These are phyloP conservation scores for Heliconius ethilla DNA, from an alignment of 2,888 invertebrate species.

Conservation along the genomic window DNA sequence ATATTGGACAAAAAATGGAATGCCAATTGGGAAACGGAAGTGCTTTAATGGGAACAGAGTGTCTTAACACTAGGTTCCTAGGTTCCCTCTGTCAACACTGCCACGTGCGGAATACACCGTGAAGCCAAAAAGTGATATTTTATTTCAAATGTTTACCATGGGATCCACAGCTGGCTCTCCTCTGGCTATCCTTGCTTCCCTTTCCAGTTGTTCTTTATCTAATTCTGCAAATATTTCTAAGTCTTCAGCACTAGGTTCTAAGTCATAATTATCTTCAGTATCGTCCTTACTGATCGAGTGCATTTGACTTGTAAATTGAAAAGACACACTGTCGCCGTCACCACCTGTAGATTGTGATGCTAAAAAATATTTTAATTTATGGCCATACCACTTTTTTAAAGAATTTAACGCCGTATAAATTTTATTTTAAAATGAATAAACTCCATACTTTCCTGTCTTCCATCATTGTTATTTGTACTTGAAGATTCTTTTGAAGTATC, in stretches of 20 bases:
- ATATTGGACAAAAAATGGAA: too few species aligned
- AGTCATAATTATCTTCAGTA: constrained; percentile 56
- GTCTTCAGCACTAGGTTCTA: constrained; percentile 70
- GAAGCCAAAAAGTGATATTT: not conserved
- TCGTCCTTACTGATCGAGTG: constrained; percentile 50
- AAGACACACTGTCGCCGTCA: constrained; percentile 60
- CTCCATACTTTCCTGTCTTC: not conserved
- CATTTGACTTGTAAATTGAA: constrained; percentile 61
- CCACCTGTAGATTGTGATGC: constrained; percentile 41
- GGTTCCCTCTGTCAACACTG: too few species aligned
- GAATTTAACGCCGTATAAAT: not conserved
- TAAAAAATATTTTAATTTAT: not conserved
- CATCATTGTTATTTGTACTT: not conserved
- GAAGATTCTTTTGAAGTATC: not conserved
- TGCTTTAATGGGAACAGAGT: too few species aligned
- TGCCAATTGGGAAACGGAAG: too few species aligned
- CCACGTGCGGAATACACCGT: too few species aligned
- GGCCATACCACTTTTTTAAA: not conserved
- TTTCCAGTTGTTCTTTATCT: constrained; percentile 64
- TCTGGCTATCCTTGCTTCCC: constrained; percentile 70
- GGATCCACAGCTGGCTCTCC: constrained; percentile 74
- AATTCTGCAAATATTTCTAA: constrained; percentile 72
- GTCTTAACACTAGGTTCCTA: too few species aligned
- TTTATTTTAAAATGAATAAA: not conserved
- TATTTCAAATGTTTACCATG: constrained; percentile 57